phyloP scores from a whole-genome alignment of 2,888 invertebrate species.

The Scrobipalpa costella region DNA sequence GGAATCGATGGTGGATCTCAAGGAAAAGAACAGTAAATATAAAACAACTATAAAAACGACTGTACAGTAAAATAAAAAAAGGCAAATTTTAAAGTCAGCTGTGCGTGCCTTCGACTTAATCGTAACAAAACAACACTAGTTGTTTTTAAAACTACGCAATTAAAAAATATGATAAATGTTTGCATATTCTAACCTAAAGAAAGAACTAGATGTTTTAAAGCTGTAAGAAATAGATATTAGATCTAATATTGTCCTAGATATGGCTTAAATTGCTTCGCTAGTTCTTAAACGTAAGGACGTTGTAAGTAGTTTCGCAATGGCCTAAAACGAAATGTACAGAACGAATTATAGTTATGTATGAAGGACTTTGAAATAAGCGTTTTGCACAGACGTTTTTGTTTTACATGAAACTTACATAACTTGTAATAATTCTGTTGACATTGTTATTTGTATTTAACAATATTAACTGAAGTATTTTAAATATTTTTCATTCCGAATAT shows the following conservation, averaged over 20 bases:
- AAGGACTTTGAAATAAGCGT: background rate
- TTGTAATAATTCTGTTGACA: too few species aligned
- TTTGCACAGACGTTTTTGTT: background rate
- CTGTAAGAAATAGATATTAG: slow-evolving; percentile 6
- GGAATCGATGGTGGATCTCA: slow-evolving; percentile 21
- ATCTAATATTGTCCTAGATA: slow-evolving; percentile 1
- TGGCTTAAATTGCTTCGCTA: slow-evolving; percentile 23
- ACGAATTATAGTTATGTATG: slow-evolving; percentile 24
- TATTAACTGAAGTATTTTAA: too few species aligned
- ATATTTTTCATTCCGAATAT: too few species aligned
- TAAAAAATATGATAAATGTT: background rate
- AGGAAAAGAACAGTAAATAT: background rate
- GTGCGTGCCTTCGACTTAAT: slow-evolving; percentile 27
- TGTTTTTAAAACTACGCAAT: background rate
- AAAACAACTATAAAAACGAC: background rate
- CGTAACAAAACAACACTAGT: slow-evolving; percentile 10
- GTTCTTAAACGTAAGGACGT: slow-evolving; percentile 33
- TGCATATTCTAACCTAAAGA: background rate
- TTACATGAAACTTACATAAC: too few species aligned
- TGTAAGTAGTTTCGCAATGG: slow-evolving; percentile 60
- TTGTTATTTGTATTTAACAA: too few species aligned
- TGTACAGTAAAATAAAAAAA: slow-evolving; percentile 9
- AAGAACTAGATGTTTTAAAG: background rate
- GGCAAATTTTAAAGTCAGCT: slow-evolving; percentile 9
- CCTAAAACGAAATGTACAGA: slow-evolving; percentile 50